Conservation (phyloP, 2,113 vertebrate species). For the Centropus unirufus region DNA sequence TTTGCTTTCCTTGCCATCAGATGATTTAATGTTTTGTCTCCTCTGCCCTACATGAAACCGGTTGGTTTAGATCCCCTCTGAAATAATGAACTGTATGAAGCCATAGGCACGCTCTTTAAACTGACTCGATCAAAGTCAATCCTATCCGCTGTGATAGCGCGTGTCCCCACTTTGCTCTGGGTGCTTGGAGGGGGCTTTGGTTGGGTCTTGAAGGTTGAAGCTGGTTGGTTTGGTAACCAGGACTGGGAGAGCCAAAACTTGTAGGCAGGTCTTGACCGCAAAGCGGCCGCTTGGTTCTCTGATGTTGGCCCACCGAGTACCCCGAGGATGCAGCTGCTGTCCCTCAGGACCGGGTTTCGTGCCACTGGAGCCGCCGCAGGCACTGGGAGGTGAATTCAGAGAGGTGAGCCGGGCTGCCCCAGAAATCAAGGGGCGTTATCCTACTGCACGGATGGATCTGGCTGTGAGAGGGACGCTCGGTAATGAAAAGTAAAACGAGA, state of each 20-base stretch:
- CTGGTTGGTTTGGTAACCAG: background rate
- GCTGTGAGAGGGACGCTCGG: background rate
- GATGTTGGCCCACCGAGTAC: slow-evolving; percentile 50
- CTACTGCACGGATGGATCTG: background rate
- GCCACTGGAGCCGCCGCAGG: background rate
- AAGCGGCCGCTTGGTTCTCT: slow-evolving; percentile 27
- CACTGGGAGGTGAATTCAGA: background rate
- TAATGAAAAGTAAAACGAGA: background rate
- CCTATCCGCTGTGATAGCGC: background rate
- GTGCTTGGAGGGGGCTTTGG: background rate
- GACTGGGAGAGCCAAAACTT: background rate
- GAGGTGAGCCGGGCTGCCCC: background rate
- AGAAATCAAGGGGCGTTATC: background rate
- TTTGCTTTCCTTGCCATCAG: background rate
- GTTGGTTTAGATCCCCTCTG: background rate
- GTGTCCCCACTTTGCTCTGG: background rate
- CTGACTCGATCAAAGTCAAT: background rate
- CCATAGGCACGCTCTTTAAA: background rate
- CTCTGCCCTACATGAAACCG: background rate
- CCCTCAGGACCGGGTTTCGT: slow-evolving; percentile 26
- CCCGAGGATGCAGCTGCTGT: slow-evolving; percentile 23
- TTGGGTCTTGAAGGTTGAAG: background rate
- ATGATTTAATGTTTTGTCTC: background rate
- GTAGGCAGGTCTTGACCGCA: background rate
- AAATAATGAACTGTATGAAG: background rate